These are phyloP conservation scores for Drosophila truncata DNA, from an alignment of 1,140 invertebrate species.

Conservation along the genomic window DNA sequence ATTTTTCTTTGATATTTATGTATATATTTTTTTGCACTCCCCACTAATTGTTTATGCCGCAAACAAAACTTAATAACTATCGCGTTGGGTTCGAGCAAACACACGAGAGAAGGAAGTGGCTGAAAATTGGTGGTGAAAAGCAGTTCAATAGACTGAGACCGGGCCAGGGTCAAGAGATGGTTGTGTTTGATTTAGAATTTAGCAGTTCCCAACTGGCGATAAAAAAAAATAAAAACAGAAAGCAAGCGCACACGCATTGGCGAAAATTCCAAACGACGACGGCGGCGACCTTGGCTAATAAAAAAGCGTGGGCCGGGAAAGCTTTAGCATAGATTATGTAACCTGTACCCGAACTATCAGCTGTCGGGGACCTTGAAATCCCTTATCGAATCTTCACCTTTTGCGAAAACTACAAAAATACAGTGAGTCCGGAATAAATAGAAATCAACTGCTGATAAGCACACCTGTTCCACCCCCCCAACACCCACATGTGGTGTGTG, in stretches of 20 bases:
- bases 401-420: slow-evolving; percentile 78
- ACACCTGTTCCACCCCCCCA: slow-evolving; percentile 13
- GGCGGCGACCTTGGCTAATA: slow-evolving; percentile 77
- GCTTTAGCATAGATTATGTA: slow-evolving; percentile 63
- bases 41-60: slow-evolving; percentile 33
- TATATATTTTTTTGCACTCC: slow-evolving; percentile 12
- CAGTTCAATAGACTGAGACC: slow-evolving; percentile 47
- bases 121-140: slow-evolving; percentile 14
- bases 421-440: slow-evolving; percentile 49
- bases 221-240: slow-evolving; percentile 12
- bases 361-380: slow-evolving; percentile 69
- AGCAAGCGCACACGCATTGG: slow-evolving; percentile 2
- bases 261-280: slow-evolving; percentile 39
- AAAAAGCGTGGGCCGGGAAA: slow-evolving; percentile 52
- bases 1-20: slow-evolving; percentile 6
- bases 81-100: slow-evolving; percentile 15
- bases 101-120: slow-evolving; percentile 19
- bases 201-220: slow-evolving; percentile 30
- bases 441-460: slow-evolving; percentile 43
- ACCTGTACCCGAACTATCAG: slow-evolving; percentile 54
- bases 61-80: slow-evolving; percentile 37
- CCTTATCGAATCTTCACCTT: slow-evolving; percentile 83
- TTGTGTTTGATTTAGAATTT: slow-evolving; percentile 51
- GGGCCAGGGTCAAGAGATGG: slow-evolving; percentile 53
- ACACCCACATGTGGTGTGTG: neutral